These are phyloP conservation scores for Ostrea edulis DNA, from an alignment of 1,140 invertebrate species.

Conservation along the genomic window DNA sequence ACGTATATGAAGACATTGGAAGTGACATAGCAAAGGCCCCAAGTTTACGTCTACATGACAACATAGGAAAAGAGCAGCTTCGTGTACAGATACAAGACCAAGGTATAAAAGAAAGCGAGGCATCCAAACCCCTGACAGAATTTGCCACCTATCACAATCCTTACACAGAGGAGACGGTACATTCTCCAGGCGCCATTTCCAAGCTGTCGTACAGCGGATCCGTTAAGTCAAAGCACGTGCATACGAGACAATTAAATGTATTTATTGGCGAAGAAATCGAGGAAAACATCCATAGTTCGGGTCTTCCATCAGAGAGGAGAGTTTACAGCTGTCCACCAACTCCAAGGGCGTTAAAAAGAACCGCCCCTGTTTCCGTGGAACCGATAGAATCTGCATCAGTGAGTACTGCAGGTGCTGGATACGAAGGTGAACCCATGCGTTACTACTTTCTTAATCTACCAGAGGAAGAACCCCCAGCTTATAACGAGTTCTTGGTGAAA, in stretches of 20 bases:
- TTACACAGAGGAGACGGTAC: neutral
- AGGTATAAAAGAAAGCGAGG: neutral
- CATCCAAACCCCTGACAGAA: neutral
- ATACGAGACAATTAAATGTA: slow-evolving; percentile 60
- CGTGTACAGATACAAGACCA: neutral
- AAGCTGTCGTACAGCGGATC: slow-evolving; percentile 29
- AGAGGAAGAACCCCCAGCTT: slow-evolving; percentile 37
- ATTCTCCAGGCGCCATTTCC: neutral
- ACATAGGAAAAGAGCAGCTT: neutral
- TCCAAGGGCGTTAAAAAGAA: slow-evolving; percentile 21
- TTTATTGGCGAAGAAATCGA: slow-evolving; percentile 65
- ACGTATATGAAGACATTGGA: neutral
- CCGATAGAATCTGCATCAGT: neutral
- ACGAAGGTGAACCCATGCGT: slow-evolving; percentile 20
- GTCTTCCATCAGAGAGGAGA: neutral
- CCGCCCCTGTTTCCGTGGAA: slow-evolving; percentile 6
- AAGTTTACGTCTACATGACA: neutral
- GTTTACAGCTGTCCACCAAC: slow-evolving; percentile 50
- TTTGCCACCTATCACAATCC: slow-evolving; percentile 33
- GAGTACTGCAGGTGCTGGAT: neutral
- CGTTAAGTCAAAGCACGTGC: slow-evolving; percentile 29
- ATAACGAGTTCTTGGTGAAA: slow-evolving; percentile 50
- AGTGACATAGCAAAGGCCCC: neutral
- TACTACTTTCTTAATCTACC: slow-evolving; percentile 49
- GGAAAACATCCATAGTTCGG: slow-evolving; percentile 42